Conservation (phyloP, 2,888 invertebrate species). For the Apamea monoglypha region DNA sequence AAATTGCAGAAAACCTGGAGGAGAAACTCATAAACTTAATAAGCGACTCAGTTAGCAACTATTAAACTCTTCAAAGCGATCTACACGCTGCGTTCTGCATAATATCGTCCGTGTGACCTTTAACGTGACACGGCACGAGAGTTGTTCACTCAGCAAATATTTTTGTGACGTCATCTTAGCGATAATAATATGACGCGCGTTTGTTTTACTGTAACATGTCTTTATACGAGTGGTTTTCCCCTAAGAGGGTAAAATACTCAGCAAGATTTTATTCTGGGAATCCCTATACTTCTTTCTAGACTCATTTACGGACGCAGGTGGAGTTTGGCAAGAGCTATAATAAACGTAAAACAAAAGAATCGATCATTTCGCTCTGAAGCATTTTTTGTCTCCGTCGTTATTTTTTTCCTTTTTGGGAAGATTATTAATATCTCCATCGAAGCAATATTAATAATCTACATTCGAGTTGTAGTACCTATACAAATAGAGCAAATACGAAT, state of each 20-base stretch:
- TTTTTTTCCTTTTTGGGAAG: not conserved
- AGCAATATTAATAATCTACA: constrained; percentile 8
- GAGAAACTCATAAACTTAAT: constrained; percentile 8
- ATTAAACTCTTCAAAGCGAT: constrained; percentile 22
- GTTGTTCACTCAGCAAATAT: constrained; percentile 56
- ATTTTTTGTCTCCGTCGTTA: not conserved
- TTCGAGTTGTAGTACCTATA: not conserved
- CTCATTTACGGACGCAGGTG: constrained; percentile 10
- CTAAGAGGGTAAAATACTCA: not conserved
- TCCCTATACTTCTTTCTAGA: constrained; percentile 2
- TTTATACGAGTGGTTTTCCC: constrained; percentile 29
- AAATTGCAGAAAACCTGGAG: not conserved
- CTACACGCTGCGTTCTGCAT: constrained; percentile 34
- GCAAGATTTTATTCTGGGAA: constrained; percentile 13
- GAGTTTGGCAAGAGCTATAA: not conserved
- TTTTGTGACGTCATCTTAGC: constrained; percentile 50
- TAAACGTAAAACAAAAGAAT: constrained; percentile 26
- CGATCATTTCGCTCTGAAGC: not conserved
- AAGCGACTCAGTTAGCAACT: constrained; percentile 29
- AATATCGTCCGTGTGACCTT: constrained; percentile 54
- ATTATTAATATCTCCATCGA: not conserved
- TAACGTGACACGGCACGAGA: constrained; percentile 38
- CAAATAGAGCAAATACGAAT: not conserved
- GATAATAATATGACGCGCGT: constrained; percentile 39
- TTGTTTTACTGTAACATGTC: constrained; percentile 31